These are phyloP conservation scores for Heliconius hortense DNA, from an alignment of 2,888 invertebrate genomes.

Conservation along the genomic window DNA sequence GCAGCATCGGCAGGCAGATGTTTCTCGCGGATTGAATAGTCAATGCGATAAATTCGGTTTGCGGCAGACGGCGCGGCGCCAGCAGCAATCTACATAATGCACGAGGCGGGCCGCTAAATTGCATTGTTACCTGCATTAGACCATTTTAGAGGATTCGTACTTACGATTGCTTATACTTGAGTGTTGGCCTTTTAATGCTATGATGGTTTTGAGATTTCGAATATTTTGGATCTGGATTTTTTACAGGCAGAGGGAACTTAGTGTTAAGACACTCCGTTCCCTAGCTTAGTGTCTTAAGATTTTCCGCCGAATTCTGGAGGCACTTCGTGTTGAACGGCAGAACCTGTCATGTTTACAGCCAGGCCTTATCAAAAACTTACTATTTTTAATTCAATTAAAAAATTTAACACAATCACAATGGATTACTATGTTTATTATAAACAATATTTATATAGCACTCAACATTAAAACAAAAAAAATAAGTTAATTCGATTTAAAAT, in stretches of 20 bases:
- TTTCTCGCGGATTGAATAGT: constrained; percentile 73
- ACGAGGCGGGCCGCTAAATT: constrained; percentile 49
- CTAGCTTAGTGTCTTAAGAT: no score
- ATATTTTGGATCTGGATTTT: no score
- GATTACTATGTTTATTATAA: background rate
- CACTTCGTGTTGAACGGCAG: no score
- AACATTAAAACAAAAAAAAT: background rate
- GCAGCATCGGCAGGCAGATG: constrained; percentile 62
- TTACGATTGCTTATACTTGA: constrained; percentile 19
- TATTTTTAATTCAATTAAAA: background rate
- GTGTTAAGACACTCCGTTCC: background rate
- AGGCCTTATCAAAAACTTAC: no score
- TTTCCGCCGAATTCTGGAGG: no score
- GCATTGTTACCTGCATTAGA: constrained; percentile 45
- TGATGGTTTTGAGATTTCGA: background rate
- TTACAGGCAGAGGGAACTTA: no score
- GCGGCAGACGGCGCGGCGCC: constrained; percentile 60
- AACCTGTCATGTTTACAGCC: no score
- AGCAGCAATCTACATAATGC: constrained; percentile 75
- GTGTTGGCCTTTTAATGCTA: background rate
- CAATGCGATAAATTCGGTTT: constrained; percentile 80
- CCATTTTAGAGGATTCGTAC: constrained; percentile 26
- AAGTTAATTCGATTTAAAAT: no score
- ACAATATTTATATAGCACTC: no score
- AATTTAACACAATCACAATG: background rate